A percentile compares a stretch with the other conserved stretches of the same genome.
phyloP scores from a whole-genome alignment of 2,797 vertebrate genomes.

The Cossypha polioptera region DNA sequence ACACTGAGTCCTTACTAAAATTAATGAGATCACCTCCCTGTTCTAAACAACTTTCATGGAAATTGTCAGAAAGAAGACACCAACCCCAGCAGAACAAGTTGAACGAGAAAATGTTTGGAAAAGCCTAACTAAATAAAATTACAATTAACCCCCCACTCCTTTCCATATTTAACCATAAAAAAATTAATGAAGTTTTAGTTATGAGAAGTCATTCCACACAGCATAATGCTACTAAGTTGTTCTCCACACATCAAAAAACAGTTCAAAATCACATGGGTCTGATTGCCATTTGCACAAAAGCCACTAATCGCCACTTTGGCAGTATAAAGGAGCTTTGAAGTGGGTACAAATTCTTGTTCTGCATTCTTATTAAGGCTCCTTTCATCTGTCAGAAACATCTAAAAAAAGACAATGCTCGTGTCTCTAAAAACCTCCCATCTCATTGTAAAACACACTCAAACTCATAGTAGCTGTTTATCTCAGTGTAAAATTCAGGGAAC shows the following conservation, averaged over 20 bases:
- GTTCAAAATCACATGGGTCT: not conserved
- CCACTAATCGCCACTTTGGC: not conserved
- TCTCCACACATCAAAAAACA: not conserved
- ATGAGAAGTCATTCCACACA: not conserved
- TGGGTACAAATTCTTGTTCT: slow-evolving; percentile 20
- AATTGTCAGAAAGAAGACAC: not conserved
- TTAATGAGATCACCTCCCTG: not conserved
- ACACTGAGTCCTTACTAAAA: not conserved
- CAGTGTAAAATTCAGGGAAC: not conserved
- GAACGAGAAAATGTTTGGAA: not conserved
- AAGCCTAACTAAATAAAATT: not conserved
- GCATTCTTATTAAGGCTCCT: not conserved
- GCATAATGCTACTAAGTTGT: not conserved
- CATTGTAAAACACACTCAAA: not conserved
- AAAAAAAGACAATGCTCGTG: not conserved
- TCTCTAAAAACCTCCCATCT: not conserved
- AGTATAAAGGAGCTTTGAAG: slow-evolving; percentile 28
- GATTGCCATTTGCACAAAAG: not conserved
- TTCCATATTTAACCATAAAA: not conserved
- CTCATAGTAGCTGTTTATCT: not conserved
- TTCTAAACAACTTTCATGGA: not conserved
- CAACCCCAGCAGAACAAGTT: not conserved
- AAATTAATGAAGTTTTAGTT: not conserved
- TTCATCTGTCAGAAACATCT: not conserved
- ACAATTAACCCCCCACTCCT: accelerated